These are phyloP conservation scores for Gallinago media DNA, from an alignment of 2,113 vertebrate genomes.

Conservation along the genomic window DNA sequence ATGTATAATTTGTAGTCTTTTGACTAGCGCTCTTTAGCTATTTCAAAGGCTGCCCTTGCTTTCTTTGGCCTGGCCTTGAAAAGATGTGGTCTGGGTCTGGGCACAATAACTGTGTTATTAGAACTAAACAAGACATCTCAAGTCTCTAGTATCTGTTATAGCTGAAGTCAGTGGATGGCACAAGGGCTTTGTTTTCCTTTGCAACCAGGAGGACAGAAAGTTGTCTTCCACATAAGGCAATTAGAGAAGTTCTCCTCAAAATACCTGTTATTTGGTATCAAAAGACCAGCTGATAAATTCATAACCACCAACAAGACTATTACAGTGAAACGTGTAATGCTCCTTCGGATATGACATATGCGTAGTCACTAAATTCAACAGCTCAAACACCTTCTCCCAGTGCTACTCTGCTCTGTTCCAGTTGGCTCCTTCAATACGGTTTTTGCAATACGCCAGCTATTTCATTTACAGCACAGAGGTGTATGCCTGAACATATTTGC, in stretches of 20 bases:
- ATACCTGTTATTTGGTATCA: neutral
- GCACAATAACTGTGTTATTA: neutral
- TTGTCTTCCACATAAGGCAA: neutral
- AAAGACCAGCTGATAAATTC: neutral
- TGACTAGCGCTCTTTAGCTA: neutral
- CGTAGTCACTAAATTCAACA: neutral
- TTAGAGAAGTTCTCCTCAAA: neutral
- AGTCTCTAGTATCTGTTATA: neutral
- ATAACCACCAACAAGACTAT: neutral
- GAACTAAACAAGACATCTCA: neutral
- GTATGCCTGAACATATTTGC: constrained; percentile 58
- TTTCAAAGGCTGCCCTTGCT: neutral
- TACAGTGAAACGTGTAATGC: neutral
- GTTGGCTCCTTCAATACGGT: neutral
- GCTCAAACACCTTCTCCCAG: constrained; percentile 47
- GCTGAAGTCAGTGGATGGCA: neutral
- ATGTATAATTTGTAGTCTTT: neutral
- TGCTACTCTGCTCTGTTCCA: constrained; percentile 45
- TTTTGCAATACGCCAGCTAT: constrained; percentile 32
- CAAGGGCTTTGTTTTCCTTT: neutral
- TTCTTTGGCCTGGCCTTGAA: neutral
- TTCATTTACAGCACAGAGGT: constrained; percentile 59
- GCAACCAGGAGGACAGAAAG: neutral
- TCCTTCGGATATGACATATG: neutral
- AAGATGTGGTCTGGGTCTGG: neutral